phyloP scores from a whole-genome alignment of 2,113 vertebrate species.

The Orcinus orca region DNA sequence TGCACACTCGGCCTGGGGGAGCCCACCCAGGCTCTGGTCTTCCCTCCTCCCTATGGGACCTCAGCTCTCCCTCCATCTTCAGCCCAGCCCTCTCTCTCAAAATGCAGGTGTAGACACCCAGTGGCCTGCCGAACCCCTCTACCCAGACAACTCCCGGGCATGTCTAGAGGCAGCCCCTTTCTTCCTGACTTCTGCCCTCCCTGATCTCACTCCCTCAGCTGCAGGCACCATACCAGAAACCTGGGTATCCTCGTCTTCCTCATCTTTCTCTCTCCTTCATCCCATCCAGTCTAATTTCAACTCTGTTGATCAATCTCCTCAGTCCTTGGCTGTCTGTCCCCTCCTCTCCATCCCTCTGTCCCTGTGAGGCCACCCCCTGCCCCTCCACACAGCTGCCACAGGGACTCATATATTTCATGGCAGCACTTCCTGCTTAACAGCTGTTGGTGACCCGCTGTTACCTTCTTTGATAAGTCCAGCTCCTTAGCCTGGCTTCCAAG shows the following conservation, averaged over 20 bases:
- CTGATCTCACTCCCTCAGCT: neutral
- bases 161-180: neutral
- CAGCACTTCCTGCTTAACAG: neutral
- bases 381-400: neutral
- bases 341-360: neutral
- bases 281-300: neutral
- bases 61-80: neutral
- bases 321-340: neutral
- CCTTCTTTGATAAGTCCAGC: neutral
- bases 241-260: neutral
- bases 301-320: neutral
- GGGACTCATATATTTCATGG: neutral
- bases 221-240: neutral
- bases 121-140: fast-evolving
- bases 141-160: fast-evolving
- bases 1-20: neutral
- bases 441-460: neutral
- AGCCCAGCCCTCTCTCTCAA: neutral
- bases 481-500: neutral
- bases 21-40: neutral
- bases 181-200: neutral
- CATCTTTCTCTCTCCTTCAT: neutral
- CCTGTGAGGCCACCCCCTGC: fast-evolving
- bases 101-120: neutral
- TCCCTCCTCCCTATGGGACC: neutral